Conservation (phyloP, 2,113 vertebrate genomes). For the Tyto alba region DNA sequence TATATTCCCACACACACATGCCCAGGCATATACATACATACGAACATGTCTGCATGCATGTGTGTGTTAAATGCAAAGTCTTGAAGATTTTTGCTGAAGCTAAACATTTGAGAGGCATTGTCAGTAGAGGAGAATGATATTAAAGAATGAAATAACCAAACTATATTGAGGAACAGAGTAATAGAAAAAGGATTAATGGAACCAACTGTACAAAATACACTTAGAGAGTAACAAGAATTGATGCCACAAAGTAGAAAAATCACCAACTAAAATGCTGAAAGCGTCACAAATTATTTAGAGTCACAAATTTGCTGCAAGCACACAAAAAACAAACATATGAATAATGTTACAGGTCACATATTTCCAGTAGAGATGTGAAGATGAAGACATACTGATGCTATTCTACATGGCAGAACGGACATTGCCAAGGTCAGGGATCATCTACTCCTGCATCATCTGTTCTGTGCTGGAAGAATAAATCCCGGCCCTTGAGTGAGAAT, state of each 20-base stretch:
- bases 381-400: background rate
- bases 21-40: background rate
- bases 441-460: background rate
- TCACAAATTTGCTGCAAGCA: background rate
- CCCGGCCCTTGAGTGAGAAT: background rate
- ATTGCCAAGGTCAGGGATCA: background rate
- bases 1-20: accelerated
- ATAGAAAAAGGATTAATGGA: background rate
- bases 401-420: background rate
- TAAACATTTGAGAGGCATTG: background rate
- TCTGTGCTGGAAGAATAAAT: background rate
- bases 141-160: background rate
- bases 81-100: background rate
- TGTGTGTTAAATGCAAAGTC: background rate
- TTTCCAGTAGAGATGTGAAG: background rate
- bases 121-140: background rate
- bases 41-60: accelerated
- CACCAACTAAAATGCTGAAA: background rate
- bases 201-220: background rate
- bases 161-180: background rate
- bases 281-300: background rate
- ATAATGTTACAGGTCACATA: accelerated
- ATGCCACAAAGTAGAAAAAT: background rate
- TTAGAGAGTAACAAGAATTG: background rate
- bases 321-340: accelerated